These are phyloP conservation scores for Neocrepidodera transversa DNA, from an alignment of 2,888 invertebrate genomes.

Conservation along the genomic window DNA sequence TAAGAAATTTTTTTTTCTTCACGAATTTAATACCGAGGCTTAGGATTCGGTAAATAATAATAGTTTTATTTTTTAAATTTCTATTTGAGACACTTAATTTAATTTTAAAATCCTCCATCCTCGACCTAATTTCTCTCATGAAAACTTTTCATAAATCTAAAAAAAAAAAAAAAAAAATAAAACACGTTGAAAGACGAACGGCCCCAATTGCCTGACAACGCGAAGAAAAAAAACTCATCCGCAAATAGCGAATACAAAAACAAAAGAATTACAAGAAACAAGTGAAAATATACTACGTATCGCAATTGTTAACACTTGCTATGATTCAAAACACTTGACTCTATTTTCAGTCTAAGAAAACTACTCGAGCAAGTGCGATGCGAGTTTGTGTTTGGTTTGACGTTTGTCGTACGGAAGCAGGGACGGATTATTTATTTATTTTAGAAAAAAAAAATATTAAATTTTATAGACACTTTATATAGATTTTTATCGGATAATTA, in stretches of 20 bases:
- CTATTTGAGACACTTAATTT: too few species aligned
- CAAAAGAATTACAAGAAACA: slow-evolving; percentile 38
- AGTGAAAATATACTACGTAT: slow-evolving; percentile 39
- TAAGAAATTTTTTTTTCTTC: too few species aligned
- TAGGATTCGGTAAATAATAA: too few species aligned
- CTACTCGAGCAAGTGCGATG: slow-evolving; percentile 37
- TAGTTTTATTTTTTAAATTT: too few species aligned
- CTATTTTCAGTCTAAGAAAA: slow-evolving; percentile 39
- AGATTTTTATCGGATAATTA: too few species aligned
- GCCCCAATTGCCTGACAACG: slow-evolving; percentile 27
- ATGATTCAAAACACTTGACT: slow-evolving; percentile 40
- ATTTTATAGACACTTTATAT: too few species aligned
- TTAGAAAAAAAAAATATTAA: too few species aligned
- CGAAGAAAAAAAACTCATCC: slow-evolving; percentile 26
- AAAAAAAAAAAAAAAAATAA: slow-evolving; percentile 23
- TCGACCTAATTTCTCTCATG: too few species aligned
- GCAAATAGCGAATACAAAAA: slow-evolving; percentile 30
- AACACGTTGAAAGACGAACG: slow-evolving; percentile 20
- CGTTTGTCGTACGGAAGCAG: slow-evolving; percentile 22
- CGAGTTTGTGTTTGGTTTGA: slow-evolving; percentile 34
- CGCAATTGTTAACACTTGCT: slow-evolving; percentile 40
- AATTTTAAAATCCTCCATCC: too few species aligned
- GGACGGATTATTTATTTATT: too few species aligned
- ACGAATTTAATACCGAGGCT: too few species aligned
- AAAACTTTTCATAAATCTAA: slow-evolving; percentile 13